Percentiles rank a stretch among this genome's conserved stretches.
Evolutionary conservation across 2,113 vertebrate species (phyloP).

Genomic region (Saguinus midas): DNA sequence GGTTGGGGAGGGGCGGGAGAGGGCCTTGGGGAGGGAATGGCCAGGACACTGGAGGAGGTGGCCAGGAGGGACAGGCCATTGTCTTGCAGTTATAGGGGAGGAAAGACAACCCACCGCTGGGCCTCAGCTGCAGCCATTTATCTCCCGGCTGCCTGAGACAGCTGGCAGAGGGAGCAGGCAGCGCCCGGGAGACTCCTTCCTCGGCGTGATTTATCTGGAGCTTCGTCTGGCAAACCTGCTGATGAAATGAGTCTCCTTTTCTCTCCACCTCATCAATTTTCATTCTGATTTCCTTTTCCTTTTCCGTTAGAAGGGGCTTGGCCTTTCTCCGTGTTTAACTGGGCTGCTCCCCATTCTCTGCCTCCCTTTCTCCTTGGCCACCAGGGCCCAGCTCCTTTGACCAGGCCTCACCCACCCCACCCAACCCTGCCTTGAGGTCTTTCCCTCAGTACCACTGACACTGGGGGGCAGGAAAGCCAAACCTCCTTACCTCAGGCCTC

Average conservation of each 20-base stretch:
- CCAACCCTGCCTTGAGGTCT: background rate
- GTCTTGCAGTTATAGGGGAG: background rate
- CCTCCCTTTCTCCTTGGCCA: background rate
- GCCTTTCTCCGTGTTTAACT: slow-evolving; percentile 58
- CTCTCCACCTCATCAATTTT: slow-evolving; percentile 83
- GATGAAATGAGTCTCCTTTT: slow-evolving; percentile 82
- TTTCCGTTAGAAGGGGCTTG: slow-evolving; percentile 55
- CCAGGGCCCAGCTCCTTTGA: background rate
- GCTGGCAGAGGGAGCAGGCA: slow-evolving; percentile 77
- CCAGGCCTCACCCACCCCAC: background rate
- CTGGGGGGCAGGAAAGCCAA: background rate
- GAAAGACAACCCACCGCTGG: background rate
- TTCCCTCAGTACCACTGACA: background rate
- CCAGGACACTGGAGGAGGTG: background rate
- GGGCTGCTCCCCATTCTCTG: background rate
- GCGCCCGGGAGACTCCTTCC: slow-evolving; percentile 73
- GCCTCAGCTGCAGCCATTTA: slow-evolving; percentile 76
- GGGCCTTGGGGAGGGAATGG: background rate
- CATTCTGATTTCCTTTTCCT: slow-evolving; percentile 78
- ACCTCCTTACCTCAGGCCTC: background rate
- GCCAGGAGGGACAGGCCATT: background rate
- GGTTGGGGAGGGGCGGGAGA: background rate
- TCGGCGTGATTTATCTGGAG: slow-evolving; percentile 77
- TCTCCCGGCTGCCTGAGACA: slow-evolving; percentile 68
- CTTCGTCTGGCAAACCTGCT: slow-evolving; percentile 83